phyloP scores from a whole-genome alignment of 2,113 vertebrate species.

The Willisornis vidua region DNA sequence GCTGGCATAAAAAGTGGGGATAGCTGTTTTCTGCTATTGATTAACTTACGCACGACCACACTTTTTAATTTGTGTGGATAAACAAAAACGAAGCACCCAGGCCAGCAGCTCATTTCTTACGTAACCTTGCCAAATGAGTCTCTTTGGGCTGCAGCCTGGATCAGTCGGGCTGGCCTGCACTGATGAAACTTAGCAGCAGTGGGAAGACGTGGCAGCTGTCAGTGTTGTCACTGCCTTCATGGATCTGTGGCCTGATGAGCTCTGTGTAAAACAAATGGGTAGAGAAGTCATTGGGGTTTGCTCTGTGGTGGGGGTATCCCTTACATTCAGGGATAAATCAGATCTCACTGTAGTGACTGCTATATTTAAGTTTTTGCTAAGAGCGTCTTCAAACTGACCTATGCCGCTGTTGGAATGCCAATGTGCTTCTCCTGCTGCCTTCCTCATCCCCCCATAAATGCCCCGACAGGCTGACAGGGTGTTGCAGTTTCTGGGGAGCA shows the following conservation, averaged over 20 bases:
- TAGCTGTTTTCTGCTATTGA: conserved; percentile 48
- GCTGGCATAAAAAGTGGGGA: background rate
- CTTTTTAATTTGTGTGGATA: conserved; percentile 53
- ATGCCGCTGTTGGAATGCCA: fast-evolving
- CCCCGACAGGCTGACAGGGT: fast-evolving
- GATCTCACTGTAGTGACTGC: background rate
- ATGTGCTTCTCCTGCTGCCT: background rate
- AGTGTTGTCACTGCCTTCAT: background rate
- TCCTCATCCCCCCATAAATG: background rate
- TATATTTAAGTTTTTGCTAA: background rate
- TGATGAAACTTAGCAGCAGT: background rate
- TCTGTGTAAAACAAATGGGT: background rate
- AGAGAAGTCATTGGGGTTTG: background rate
- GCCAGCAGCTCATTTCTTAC: conserved; percentile 49
- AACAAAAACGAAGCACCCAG: background rate
- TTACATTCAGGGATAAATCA: background rate
- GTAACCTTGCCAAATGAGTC: conserved; percentile 34
- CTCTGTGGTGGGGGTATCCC: background rate
- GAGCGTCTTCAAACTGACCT: background rate
- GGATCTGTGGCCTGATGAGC: background rate
- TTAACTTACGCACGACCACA: conserved; percentile 34
- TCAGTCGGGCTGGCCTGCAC: background rate
- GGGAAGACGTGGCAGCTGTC: background rate
- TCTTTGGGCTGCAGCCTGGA: conserved; percentile 5
- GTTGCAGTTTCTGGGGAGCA: background rate